phyloP scores from a whole-genome alignment of 1,140 invertebrate genomes.

The Alviniconcha marisindica region DNA sequence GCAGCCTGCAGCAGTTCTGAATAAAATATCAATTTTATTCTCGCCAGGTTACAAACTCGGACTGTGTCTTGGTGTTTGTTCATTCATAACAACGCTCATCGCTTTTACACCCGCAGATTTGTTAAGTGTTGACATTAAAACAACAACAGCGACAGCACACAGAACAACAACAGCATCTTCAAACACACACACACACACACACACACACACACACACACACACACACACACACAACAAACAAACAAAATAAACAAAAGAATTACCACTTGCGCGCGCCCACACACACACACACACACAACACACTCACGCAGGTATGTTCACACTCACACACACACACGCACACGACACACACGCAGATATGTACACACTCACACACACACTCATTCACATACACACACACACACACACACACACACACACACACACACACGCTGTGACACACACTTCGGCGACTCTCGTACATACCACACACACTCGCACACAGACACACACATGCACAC shows the following conservation, averaged over 20 bases:
- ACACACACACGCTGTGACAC: background rate
- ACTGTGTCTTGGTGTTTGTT: background rate
- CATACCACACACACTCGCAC: no score
- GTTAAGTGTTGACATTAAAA: no score
- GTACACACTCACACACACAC: conserved; percentile 11
- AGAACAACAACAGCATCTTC: background rate
- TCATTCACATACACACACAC: background rate
- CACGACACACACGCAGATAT: background rate
- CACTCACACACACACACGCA: conserved; percentile 14
- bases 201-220: background rate
- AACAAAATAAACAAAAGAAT: no score
- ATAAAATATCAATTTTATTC: no score
- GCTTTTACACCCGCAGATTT: no score
- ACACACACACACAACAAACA: background rate
- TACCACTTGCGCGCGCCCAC: background rate
- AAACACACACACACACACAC: conserved; percentile 5
- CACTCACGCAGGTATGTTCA: no score
- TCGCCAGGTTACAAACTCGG: no score
- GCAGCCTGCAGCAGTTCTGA: no score
- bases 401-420: conserved; percentile 4
- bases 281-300: conserved; percentile 17
- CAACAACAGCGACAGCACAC: background rate
- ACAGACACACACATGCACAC: no score
- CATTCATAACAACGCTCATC: background rate
- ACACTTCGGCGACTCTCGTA: no score